phyloP scores from a whole-genome alignment of 2,888 invertebrate species.

The Seira musarum region DNA sequence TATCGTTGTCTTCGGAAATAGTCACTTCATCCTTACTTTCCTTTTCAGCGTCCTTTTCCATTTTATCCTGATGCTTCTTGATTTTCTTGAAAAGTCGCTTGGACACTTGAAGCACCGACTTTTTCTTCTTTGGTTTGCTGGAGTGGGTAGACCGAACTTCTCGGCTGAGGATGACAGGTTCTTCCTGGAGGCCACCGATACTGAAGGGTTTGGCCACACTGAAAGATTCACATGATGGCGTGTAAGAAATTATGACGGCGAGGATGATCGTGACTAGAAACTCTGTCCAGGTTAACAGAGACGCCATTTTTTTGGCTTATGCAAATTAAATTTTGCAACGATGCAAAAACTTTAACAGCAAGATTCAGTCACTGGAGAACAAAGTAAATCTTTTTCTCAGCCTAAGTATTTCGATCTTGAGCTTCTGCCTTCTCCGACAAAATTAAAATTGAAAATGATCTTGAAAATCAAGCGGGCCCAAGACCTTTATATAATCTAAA shows the following conservation, averaged over 20 bases:
- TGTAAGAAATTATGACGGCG: neutral
- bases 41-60: slow-evolving; percentile 20
- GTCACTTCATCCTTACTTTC: neutral
- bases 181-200: neutral
- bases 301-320: too few species aligned
- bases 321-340: too few species aligned
- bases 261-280: too few species aligned
- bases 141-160: neutral
- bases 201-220: neutral
- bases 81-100: slow-evolving; percentile 30
- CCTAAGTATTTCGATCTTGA: too few species aligned
- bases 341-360: too few species aligned
- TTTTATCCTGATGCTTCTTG: neutral
- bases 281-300: too few species aligned
- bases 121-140: neutral
- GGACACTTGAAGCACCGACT: slow-evolving; percentile 9
- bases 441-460: too few species aligned
- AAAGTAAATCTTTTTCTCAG: too few species aligned
- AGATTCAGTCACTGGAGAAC: too few species aligned
- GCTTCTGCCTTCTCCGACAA: too few species aligned
- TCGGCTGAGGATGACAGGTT: neutral
- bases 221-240: neutral
- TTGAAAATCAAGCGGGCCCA: too few species aligned
- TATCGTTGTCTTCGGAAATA: neutral
- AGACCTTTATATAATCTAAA: too few species aligned